Evolutionary conservation across 2,888 invertebrate genomes (phyloP), one percentile per base, ranked within the genome.

Genomic region (Miltochrista miniata): DNA sequence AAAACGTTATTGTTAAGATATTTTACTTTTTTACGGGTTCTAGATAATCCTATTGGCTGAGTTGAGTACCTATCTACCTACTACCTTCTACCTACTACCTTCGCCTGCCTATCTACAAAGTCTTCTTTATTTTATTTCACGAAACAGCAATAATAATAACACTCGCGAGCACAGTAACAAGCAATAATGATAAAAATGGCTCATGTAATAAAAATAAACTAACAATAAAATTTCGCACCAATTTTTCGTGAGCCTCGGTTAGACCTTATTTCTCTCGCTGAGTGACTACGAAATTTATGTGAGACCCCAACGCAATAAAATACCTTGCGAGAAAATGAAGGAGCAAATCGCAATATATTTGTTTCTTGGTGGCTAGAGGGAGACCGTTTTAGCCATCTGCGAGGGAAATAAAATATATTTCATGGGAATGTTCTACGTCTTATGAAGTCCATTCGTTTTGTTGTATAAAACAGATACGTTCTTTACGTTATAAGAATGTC

Each of bases 321-420:
- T 89, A 90, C 90, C 90, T 89, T 85, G 87, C 74, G 85, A 85
- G 90, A 88, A 89, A 90, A 90, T 90, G 90, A 90, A 90, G 88
- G 89, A 85, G 87, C 86, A 87, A 90, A 90, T 90, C 87, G 89
- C 86, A 85, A 90, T 89, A 87, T 89, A 89, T 90, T 89, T 90
- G 87, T 87, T 87, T 86, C 83, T 85, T 78, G 79, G 85, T 81
- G 86, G 88, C 81, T 83, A 78, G 81, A 79, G 79, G 82, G 81
- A 79, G 81, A 77, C 80, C 84, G 80, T 87, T 87, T 81, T 74
- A 78, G 78, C 79, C 83, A 81, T 83, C 85, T 84, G 83, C 76
- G 80, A 79, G 76, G 70, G 69, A 79, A 82, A 83, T 82, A 81
- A 83, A 82, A 83, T 82, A 81, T 83, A 81, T 78, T 83, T 80